Conservation (phyloP, 2,797 vertebrate species). For the Spea hammondii region DNA sequence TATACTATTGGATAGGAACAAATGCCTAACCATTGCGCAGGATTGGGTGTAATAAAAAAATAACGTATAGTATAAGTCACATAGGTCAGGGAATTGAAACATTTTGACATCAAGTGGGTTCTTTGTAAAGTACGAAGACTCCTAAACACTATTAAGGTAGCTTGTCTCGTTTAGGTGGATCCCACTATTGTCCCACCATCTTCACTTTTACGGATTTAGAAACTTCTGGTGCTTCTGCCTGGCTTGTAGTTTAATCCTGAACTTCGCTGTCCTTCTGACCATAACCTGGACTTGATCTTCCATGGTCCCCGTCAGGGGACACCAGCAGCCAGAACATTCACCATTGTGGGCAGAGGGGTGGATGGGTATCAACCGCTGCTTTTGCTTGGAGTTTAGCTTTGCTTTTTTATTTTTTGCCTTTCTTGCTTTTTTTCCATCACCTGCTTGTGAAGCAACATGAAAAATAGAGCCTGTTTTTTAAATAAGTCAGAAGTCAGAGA, state of each 20-base stretch:
- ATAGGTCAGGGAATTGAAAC: too few relatives aligned
- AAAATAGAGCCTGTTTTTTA: neutral
- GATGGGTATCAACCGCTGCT: constrained; percentile 5
- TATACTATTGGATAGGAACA: too few relatives aligned
- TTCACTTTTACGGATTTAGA: too few relatives aligned
- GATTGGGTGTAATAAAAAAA: too few relatives aligned
- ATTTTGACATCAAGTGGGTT: too few relatives aligned
- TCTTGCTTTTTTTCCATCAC: constrained; percentile 23
- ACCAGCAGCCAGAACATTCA: neutral
- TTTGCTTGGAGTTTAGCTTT: constrained; percentile 41
- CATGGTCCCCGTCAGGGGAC: neutral
- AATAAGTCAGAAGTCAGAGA: neutral
- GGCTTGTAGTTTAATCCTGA: constrained; percentile 15
- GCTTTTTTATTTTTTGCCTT: constrained; percentile 11
- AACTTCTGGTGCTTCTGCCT: constrained; percentile 32
- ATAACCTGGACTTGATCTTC: neutral
- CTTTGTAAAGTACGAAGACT: too few relatives aligned
- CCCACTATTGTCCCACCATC: too few relatives aligned
- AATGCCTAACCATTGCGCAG: too few relatives aligned
- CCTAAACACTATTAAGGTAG: too few relatives aligned
- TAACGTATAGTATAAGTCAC: too few relatives aligned
- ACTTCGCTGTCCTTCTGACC: neutral
- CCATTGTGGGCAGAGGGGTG: neutral
- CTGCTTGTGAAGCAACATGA: constrained; percentile 18
- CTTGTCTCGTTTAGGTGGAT: too few relatives aligned